These are phyloP conservation scores for Drosophila nebulosa DNA, from an alignment of 1,140 invertebrate species.

Conservation along the genomic window DNA sequence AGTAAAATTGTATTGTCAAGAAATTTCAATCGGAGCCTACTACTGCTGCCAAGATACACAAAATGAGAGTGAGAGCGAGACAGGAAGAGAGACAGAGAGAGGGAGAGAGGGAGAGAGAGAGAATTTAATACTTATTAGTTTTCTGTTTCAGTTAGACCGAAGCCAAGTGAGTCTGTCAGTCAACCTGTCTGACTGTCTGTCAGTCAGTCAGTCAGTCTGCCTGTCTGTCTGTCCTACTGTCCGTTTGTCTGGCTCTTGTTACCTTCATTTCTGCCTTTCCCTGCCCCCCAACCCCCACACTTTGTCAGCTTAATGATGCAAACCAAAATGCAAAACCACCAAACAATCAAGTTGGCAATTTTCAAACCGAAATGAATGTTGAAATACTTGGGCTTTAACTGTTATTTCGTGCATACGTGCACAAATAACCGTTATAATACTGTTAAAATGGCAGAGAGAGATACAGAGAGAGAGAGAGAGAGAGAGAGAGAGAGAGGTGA, in stretches of 20 bases:
- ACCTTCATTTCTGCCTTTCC: neutral
- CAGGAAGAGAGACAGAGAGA: neutral
- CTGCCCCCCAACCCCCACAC: neutral
- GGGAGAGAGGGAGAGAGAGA: neutral
- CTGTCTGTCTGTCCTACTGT: neutral
- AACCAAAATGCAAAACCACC: conserved; percentile 38
- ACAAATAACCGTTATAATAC: conserved; percentile 72
- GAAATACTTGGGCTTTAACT: conserved; percentile 71
- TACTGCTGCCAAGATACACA: neutral
- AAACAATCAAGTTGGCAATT: conserved; percentile 73
- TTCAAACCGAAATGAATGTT: conserved; percentile 61
- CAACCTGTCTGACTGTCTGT: neutral
- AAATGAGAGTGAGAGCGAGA: neutral
- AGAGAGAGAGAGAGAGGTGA: neutral
- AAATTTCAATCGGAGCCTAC: neutral
- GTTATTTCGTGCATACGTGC: conserved; percentile 68
- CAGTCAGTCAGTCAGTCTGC: conserved; percentile 16
- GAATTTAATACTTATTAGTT: neutral
- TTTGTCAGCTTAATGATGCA: conserved; percentile 49
- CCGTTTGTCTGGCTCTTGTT: conserved; percentile 6
- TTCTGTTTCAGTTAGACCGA: neutral
- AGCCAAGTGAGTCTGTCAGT: neutral
- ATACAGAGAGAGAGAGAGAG: neutral
- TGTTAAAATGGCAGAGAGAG: conserved; percentile 31
- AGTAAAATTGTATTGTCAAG: neutral